Percentiles rank a stretch among this genome's conserved stretches.
These are phyloP conservation scores for Resseliella maxima DNA, from an alignment of 2,888 invertebrate species.

Conservation along the genomic window DNA sequence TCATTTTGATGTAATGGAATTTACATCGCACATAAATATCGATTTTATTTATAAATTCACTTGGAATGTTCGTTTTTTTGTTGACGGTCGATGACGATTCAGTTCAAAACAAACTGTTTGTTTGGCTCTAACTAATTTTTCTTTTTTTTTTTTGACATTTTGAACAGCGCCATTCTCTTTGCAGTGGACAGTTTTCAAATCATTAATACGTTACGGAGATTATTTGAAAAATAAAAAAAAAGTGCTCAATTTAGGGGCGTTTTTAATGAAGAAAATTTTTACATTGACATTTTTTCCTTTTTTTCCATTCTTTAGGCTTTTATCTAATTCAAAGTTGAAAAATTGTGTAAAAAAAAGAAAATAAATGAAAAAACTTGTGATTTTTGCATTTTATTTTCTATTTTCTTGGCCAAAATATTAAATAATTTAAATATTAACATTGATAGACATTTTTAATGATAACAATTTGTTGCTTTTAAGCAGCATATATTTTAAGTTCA, in stretches of 20 bases:
- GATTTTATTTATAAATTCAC: too few species aligned
- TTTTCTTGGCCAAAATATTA: background rate
- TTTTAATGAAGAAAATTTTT: too few species aligned
- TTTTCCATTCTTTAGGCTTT: too few species aligned
- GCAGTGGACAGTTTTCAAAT: background rate
- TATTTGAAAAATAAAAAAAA: too few species aligned
- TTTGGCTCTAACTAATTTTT: background rate
- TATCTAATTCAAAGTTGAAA: too few species aligned
- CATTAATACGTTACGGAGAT: background rate
- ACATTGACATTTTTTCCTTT: too few species aligned
- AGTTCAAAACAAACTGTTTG: slow-evolving; percentile 25
- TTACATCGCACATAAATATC: background rate
- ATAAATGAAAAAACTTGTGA: background rate
- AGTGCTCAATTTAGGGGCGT: too few species aligned
- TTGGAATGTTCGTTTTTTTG: background rate
- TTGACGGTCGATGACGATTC: background rate
- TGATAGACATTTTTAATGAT: slow-evolving; percentile 1
- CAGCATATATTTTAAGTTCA: background rate
- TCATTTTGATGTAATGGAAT: background rate
- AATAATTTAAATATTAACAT: slow-evolving; percentile 1
- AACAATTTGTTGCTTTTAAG: background rate
- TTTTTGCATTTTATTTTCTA: background rate
- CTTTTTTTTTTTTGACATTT: background rate
- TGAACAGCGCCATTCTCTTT: background rate
- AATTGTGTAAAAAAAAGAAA: background rate